Evolutionary conservation across 2,888 invertebrate species (phyloP), one percentile per base, ranked within the genome.

Genomic region (Tigriopus californicus): DNA sequence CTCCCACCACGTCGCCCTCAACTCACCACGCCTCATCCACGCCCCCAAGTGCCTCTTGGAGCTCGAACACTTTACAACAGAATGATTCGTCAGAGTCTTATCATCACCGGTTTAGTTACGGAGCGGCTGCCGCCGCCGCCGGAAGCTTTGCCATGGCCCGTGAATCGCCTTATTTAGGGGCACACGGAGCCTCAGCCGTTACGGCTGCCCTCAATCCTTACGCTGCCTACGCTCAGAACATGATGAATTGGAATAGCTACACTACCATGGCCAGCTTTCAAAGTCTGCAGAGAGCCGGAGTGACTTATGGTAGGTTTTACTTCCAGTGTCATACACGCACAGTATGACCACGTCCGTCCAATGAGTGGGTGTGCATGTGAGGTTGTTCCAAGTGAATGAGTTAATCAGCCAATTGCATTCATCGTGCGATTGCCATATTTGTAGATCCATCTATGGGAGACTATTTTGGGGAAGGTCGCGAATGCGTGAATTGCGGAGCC

Each of bases 401-500:
- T 20, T 46, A 46, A 15, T 18, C 15, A 46, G 46, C 8, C 33
- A 8, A 33, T 3, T 33, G 33, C 8, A 33, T 33, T 33, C 33
- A 33, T 5, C 33, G 33, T 5, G 33, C 8, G 33, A 8, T 33
- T 33, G 33, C 33, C 33, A 33, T 33, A n/a, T 49, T 48, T 47
- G 12, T 25, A 58, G 58, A 58, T 49, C 58, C 58, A 1, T 46
- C 44, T 22, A 22, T 49, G 25, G 47, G 48, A n/a, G 41, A 49
- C 42, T 52, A 49, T 22, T 52, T 41, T 5, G 33, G 59, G 46
- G 80, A 80, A 65, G 80, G 80, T 1, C 75, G 82, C 15, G 81
- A 82, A 67, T 83, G 83, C 68, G 81, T 81, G 61, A 83, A 83
- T 70, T 83, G 82, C 67, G 79, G 80, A 52, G 79, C 81, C n/a